Conservation (phyloP, 2,888 invertebrate genomes). For the Petrophora chlorosata region DNA sequence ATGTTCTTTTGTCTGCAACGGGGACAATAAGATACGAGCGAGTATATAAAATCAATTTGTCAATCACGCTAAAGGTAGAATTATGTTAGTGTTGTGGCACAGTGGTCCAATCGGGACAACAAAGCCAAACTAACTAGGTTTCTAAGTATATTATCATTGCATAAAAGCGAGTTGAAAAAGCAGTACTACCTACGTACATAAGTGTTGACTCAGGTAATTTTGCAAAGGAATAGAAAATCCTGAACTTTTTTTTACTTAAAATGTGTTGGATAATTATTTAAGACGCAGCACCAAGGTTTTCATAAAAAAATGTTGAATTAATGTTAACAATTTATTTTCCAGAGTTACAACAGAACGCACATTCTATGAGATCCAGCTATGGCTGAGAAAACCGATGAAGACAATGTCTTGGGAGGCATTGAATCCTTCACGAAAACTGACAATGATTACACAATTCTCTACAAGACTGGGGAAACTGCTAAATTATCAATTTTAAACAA, state of each 20-base stretch:
- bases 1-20: conserved; percentile 38
- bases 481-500: conserved; percentile 63
- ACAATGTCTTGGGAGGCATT: conserved; percentile 48
- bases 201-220: too few species aligned
- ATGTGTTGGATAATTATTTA: too few species aligned
- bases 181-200: too few species aligned
- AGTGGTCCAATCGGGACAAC: too few species aligned
- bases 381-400: conserved; percentile 2
- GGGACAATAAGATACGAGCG: conserved; percentile 28
- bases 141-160: not conserved
- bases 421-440: conserved; percentile 53
- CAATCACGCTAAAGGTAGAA: not conserved
- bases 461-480: conserved; percentile 58
- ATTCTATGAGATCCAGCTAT: not conserved
- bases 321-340: too few species aligned
- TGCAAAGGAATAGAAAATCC: too few species aligned
- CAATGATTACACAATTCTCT: conserved; percentile 55
- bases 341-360: too few species aligned
- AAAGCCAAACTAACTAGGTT: not conserved
- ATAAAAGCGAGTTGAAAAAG: not conserved
- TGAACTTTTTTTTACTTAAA: too few species aligned
- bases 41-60: conserved; percentile 24
- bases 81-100: not conserved
- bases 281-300: too few species aligned
- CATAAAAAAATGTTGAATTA: too few species aligned